Base-by-base conservation (phyloP, 2,113 vertebrate genomes). In the Conger conger region DNA sequence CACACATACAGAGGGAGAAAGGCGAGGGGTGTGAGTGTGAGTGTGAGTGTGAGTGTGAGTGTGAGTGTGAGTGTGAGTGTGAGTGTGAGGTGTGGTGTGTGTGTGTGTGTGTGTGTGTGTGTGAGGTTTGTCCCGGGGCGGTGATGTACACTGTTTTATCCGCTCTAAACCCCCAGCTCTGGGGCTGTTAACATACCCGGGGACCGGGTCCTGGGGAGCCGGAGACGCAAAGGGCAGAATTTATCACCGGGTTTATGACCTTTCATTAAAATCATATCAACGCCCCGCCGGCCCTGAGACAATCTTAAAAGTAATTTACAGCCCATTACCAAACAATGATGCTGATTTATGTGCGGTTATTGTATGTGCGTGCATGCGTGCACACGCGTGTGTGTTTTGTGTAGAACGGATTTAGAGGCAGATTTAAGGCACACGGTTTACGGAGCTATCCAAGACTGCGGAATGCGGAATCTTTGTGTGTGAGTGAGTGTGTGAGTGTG, bases 221-320 rank as follows among this genome's bases (percentile, higher is more conserved):
- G 53, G 2, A 50, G 76, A 63, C 50, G 27, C 27, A 79, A 54
- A 35, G 54, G 27, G 0, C 83, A 86, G 87, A 90, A 89, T 91
- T 91, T 91, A 87, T 87, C 84, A 80, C 82, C 86, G 38, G 81
- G 85, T 89, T 91, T 88, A 90, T 5, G 78, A 89, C 82, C 63
- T 82, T 76, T 57, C 45, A 87, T 90, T 90, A 87, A 87, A 88
- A 84, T 86, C 84, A 82, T 83, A 87, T 88, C 86, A 86, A 86
- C 82, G 8, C 84, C 68, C 9, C 81, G 81, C 68, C 38, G 1
- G 76, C 50, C 84, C 33, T 84, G 80, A 89, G 84, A 77, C 86
- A 83, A 80, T 79, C 20, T 33, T 86, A 87, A 50, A 82, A 50
- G 60, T 87, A 82, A 89, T 90, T 90, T 84, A 89, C 27, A 53